Evolutionary conservation across 2,797 vertebrate species (phyloP), one percentile per base, ranked within the genome.

Genomic region (Helarctos malayanus): DNA sequence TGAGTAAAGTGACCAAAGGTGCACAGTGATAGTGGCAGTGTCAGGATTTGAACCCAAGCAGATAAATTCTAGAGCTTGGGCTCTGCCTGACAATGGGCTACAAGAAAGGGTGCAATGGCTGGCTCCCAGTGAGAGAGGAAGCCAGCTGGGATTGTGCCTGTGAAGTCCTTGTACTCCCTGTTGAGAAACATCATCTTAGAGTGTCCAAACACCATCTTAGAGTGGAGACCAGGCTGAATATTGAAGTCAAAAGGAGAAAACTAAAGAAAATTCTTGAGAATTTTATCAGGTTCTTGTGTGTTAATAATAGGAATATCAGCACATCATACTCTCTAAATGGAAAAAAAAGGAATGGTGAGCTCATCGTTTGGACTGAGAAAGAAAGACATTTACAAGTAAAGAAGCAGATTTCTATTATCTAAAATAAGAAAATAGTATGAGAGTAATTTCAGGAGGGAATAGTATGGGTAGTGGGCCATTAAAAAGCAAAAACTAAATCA

Each of bases 351-450:
- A 54, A 56, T 52, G 29, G 6, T 7, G 2, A 87, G 19, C 91
- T 92, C 63, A 75, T 94, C 92, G 12, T 23, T 47, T 95, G 73
- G n/a, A 61, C 23, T 54, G 19, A 90, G 83, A 86, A 87, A 86
- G 59, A 90, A 54, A 71, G 59, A 61, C 23, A 86, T 76, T 92
- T 88, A 21, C 1, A 94, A 90, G 21, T 54, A 54, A 81, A 76
- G 38, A 89, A 41, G 41, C 23, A 88, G 80, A 57, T 68, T n/a
- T 57, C 32, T 80, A 38, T 56, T 89, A 68, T 3, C 25, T 79
- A 91, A 94, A 90, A 35, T 78, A 79, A 83, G 81, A 86, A 73
- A 93, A 52, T 0, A 16, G 23, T n/a, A 7, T 18, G 25, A 86
- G 54, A 81, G 13, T 47, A 35, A 47, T 32, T 76, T 97, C 41